Evolutionary conservation across 2,113 vertebrate genomes (phyloP), one percentile per base, ranked within the genome.

Genomic region (Forbesichthys papilliferus): DNA sequence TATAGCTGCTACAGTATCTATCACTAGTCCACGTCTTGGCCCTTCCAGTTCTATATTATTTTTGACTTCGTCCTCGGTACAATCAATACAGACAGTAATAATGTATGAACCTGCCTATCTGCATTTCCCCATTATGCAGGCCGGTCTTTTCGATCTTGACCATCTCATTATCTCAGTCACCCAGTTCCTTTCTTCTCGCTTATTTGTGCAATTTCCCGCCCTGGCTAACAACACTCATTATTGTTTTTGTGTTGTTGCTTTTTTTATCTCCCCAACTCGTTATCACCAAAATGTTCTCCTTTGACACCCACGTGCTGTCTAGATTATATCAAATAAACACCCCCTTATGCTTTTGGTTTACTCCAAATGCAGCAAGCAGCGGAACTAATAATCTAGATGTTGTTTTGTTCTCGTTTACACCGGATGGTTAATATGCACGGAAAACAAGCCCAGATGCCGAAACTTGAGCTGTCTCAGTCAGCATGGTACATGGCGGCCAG

Each of bases 31-130:
- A 46, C 64, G 49, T 14, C 12, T 16, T 16, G 12, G n/a, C 70
- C 63, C 63, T 63, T 66, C 56, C 56, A 54, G 46, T 58, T 27
- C 34, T 61, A 61, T 53, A n/a, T 61, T 6, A 33, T 63, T 63
- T 36, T 36, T 61, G 48, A 57, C 61, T 10, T 58, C 54, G 34
- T 67, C 62, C 14, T 36, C 75, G 48, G 48, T 79, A 83, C 70
- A 77, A 85, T 87, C 88, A 86, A 85, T 87, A 86, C 18, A 58
- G 68, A 69, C 81, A 78, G 79, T 78, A 84, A 81, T 83, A 88
- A 86, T 86, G 79, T 71, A 90, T 68, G 75, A 86, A 74, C 73
- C 36, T 0, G 58, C 66, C 65, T 81, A 59, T 48, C 47, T 60
- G 11, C 68, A 52, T 34, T 66, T 20, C 46, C 33, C 18, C n/a